Evolutionary conservation across 2,113 vertebrate genomes (phyloP), one percentile per base, ranked within the genome.

Genomic region (Tympanuchus pallidicinctus): DNA sequence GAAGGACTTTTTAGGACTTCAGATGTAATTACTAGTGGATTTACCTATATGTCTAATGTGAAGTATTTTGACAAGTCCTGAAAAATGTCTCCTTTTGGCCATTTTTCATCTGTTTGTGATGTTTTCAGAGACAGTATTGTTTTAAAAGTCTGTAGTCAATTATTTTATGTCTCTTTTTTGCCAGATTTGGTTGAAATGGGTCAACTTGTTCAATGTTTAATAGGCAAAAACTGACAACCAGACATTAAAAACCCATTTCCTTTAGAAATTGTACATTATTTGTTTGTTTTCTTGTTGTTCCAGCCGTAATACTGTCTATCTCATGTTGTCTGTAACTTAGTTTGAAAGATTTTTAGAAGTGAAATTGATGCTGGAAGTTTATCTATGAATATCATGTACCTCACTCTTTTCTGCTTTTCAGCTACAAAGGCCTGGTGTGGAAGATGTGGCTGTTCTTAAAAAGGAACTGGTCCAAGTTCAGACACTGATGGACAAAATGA

Each of bases 381-480:
- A 34, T 74, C 32, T 85, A 34, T 32, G 9, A 45, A 3, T 19
- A 43, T 64, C 1, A 4, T 82, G 21, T 59, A 79, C 24, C 75
- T 94, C 45, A 88, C 27, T 80, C 30, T 75, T 13, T 30, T 47
- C 27, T 85, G 7, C 48, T 93, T 96, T 81, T 76, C 95, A 99
- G 99, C 98, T 99, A 63, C 99, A 99, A 97, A 98, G 99, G 70
- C 99, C 99, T 60, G 99, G 99, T 63, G 96, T 99, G 94, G 99
- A 99, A 97, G 99, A 99, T 88, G 99, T 99, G 89, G 98, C 98
- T 17, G 99, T 99, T 48, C 96, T 99, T 87, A 98, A 99, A 97
- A 99, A 98, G 97, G 99, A 99, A 94, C 97, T 99, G 88, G 98
- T 99, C 45, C 99, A 99, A 89, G 99, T 99, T 94, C 99, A 99